Percentiles rank a stretch among this genome's conserved stretches.
Conservation (phyloP, 2,113 vertebrate species). For the Brienomyrus longianalis region DNA sequence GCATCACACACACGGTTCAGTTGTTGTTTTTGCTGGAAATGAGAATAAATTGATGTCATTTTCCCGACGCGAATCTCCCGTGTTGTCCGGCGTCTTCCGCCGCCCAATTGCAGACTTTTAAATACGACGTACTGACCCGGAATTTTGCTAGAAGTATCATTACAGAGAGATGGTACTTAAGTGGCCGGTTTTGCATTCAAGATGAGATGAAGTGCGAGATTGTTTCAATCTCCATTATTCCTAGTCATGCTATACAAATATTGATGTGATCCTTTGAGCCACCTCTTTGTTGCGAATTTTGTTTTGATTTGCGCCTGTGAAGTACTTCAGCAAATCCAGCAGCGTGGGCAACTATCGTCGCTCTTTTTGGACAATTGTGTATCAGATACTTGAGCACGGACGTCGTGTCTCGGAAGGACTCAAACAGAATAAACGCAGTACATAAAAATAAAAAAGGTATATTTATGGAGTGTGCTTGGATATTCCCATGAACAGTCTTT, state of each 20-base stretch:
- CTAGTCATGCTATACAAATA: constrained; percentile 98
- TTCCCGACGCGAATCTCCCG: background rate
- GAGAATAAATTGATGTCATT: background rate
- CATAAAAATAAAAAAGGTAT: constrained; percentile 54
- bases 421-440: constrained; percentile 40
- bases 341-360: constrained; percentile 68
- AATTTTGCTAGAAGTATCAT: constrained; percentile 62
- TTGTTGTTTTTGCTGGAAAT: background rate
- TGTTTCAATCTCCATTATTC: constrained; percentile 91
- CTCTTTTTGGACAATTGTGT: constrained; percentile 59
- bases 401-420: constrained; percentile 45
- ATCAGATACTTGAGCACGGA: constrained; percentile 77
- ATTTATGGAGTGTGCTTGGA: constrained; percentile 18
- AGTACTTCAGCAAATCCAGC: constrained; percentile 78
- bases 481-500: background rate
- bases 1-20: background rate
- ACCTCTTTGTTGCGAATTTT: constrained; percentile 73
- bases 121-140: constrained; percentile 63
- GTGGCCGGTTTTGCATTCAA: constrained; percentile 77
- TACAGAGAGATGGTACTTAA: constrained; percentile 66
- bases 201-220: constrained; percentile 72
- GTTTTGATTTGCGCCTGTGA: constrained; percentile 72
- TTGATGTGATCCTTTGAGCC: constrained; percentile 93
- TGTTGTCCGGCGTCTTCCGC: background rate
- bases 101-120: constrained; percentile 27